Conservation (phyloP, 2,797 vertebrate genomes). For the Trichosurus vulpecula region DNA sequence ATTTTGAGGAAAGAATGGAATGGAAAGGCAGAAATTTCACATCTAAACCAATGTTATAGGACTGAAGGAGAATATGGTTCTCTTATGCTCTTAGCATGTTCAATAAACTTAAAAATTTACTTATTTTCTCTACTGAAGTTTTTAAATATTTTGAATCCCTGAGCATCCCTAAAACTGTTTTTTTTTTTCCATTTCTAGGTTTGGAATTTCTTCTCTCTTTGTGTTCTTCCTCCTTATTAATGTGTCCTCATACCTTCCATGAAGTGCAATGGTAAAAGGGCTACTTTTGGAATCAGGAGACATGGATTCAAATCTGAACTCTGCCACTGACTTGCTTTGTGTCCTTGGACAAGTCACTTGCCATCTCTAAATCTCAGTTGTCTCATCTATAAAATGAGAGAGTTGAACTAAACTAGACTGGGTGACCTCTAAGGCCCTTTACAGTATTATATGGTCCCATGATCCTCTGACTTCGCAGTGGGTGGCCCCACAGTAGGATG, state of each 20-base stretch:
- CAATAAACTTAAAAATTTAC: neutral
- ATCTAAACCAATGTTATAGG: neutral
- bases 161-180: neutral
- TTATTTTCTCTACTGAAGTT: constrained; percentile 35
- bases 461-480: neutral
- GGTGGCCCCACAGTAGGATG: neutral
- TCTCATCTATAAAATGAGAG: too few relatives aligned
- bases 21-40: constrained; percentile 9
- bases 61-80: neutral
- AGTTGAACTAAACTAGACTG: too few relatives aligned
- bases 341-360: too few relatives aligned
- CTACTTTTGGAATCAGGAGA: too few relatives aligned
- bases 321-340: too few relatives aligned
- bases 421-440: too few relatives aligned
- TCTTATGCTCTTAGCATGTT: constrained; percentile 29
- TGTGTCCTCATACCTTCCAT: neutral
- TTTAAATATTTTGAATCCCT: neutral
- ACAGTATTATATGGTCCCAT: neutral
- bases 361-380: too few relatives aligned
- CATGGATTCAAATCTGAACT: too few relatives aligned
- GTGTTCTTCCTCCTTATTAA: neutral
- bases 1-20: neutral
- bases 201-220: neutral
- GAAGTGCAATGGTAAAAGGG: too few relatives aligned
- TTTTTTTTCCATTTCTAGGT: neutral